phyloP scores from a whole-genome alignment of 2,888 invertebrate genomes.

The Aleiodes alternator region DNA sequence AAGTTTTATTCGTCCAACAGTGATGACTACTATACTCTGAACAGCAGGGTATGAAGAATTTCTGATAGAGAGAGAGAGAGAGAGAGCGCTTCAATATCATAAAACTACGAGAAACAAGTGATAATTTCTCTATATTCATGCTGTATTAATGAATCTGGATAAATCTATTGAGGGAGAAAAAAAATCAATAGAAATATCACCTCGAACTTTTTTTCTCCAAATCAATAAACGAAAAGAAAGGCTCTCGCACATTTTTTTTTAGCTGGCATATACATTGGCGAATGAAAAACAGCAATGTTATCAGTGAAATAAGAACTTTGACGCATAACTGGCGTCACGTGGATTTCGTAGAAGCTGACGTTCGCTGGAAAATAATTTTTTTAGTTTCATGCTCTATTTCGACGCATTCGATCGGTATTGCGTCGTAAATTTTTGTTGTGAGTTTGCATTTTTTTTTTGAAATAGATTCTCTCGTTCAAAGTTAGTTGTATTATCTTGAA shows the following conservation, averaged over 20 bases:
- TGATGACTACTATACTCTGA: too few relatives aligned
- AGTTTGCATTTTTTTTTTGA: not conserved
- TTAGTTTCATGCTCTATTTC: conserved; percentile 11
- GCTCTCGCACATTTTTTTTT: conserved; percentile 6
- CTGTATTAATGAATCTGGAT: too few relatives aligned
- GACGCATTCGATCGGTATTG: conserved; percentile 38
- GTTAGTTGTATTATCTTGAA: too few relatives aligned
- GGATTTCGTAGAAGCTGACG: conserved; percentile 41
- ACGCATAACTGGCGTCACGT: conserved; percentile 44
- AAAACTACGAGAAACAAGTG: too few relatives aligned
- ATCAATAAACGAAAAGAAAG: conserved; percentile 28
- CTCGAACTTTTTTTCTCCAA: not conserved
- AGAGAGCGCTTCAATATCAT: conserved; percentile 1
- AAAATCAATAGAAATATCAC: too few relatives aligned
- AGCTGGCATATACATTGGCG: not conserved
- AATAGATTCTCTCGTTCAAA: too few relatives aligned
- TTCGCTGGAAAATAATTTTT: conserved; percentile 27
- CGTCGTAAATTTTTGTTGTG: conserved; percentile 35
- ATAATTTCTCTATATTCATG: too few relatives aligned
- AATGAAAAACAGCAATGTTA: conserved; percentile 16
- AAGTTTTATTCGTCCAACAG: too few relatives aligned
- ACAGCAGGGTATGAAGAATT: too few relatives aligned
- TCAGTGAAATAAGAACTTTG: conserved; percentile 36
- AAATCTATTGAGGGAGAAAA: too few relatives aligned
- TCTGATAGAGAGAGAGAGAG: too few relatives aligned